These are phyloP conservation scores for Pangasius mekongensis DNA, from an alignment of 2,797 vertebrate genomes.

Conservation along the genomic window DNA sequence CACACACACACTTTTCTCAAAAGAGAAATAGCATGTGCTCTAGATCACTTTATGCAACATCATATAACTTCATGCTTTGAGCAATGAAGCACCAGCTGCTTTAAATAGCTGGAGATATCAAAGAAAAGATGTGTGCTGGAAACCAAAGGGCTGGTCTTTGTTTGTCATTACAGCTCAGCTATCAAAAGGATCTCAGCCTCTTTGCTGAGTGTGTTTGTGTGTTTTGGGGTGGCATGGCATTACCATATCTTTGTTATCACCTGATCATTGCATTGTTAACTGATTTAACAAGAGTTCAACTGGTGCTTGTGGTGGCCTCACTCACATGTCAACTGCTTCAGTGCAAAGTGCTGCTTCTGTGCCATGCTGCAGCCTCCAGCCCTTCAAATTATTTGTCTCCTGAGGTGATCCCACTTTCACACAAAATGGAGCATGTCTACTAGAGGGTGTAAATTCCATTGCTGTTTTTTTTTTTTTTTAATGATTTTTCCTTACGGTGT, in stretches of 20 bases:
- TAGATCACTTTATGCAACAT: slow-evolving; percentile 36
- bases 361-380: slow-evolving; percentile 24
- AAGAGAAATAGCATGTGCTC: slow-evolving; percentile 38
- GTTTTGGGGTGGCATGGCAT: slow-evolving; percentile 37
- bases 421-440: neutral
- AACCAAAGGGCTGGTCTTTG: slow-evolving; percentile 24
- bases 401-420: slow-evolving; percentile 24
- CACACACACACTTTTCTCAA: slow-evolving; percentile 2
- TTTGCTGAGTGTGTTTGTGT: slow-evolving; percentile 35
- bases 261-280: slow-evolving; percentile 51
- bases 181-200: slow-evolving; percentile 29
- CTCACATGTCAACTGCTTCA: slow-evolving; percentile 24
- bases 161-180: slow-evolving; percentile 15
- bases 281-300: slow-evolving; percentile 47
- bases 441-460: slow-evolving; percentile 19
- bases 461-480: neutral
- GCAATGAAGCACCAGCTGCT: slow-evolving; percentile 16
- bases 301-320: slow-evolving; percentile 32
- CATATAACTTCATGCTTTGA: slow-evolving; percentile 26
- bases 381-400: slow-evolving; percentile 43
- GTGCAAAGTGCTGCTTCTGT: neutral
- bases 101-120: slow-evolving; percentile 29
- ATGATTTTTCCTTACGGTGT: neutral
- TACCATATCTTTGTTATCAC: slow-evolving; percentile 49
- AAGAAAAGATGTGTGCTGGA: slow-evolving; percentile 4